Conservation (phyloP, 2,888 invertebrate species). For the Megalurothrips usitatus region DNA sequence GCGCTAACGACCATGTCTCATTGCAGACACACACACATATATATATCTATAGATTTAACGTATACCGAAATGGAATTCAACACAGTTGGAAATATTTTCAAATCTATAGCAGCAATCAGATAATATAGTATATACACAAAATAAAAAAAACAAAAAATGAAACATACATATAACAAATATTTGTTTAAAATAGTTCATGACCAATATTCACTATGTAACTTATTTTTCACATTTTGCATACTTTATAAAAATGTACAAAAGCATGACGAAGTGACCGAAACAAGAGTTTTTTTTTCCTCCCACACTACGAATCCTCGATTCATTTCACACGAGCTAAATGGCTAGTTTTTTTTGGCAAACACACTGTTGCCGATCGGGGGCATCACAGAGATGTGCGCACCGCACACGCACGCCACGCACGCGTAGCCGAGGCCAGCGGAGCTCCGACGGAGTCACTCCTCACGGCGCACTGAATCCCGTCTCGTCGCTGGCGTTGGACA, state of each 20-base stretch:
- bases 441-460: too few relatives aligned
- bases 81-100: slow-evolving; percentile 9
- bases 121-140: slow-evolving; percentile 19
- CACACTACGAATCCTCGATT: not conserved
- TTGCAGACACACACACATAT: not conserved
- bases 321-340: too few relatives aligned
- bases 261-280: not conserved
- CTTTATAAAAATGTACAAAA: slow-evolving; percentile 21
- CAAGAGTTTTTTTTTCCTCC: not conserved
- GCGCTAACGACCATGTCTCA: not conserved
- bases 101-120: slow-evolving; percentile 2
- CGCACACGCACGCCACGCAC: not conserved
- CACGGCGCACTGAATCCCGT: too few relatives aligned
- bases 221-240: not conserved
- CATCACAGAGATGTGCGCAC: not conserved
- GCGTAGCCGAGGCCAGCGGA: not conserved
- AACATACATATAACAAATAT: slow-evolving; percentile 22
- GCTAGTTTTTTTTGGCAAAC: too few relatives aligned
- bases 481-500: too few relatives aligned
- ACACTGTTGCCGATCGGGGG: too few relatives aligned
- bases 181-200: slow-evolving; percentile 11
- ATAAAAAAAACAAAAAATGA: slow-evolving; percentile 2
- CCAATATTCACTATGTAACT: not conserved
- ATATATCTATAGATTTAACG: slow-evolving; percentile 12
- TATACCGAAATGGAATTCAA: slow-evolving; percentile 23